Percentiles rank a stretch among this genome's conserved stretches.
These are phyloP conservation scores for Julus scanicus DNA, from an alignment of 2,888 invertebrate genomes.

Conservation along the genomic window DNA sequence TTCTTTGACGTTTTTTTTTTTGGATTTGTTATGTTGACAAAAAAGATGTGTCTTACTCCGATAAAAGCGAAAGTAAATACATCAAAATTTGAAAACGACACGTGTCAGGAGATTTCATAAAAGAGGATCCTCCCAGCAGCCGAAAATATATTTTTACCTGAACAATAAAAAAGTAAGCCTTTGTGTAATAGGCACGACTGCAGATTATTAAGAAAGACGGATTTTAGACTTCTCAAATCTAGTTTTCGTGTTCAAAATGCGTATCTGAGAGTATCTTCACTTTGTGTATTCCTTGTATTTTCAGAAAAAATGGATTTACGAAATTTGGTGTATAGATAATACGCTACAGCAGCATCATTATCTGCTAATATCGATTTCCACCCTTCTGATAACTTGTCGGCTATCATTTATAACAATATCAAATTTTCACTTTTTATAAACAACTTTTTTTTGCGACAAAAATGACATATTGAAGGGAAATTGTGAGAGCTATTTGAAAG, in stretches of 20 bases:
- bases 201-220: constrained; percentile 12
- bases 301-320: background rate
- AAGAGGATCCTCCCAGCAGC: background rate
- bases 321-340: background rate
- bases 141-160: constrained; percentile 1
- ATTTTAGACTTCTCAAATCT: background rate
- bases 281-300: background rate
- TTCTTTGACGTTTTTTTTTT: background rate
- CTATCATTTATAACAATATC: constrained; percentile 27
- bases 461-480: constrained; percentile 1
- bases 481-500: background rate
- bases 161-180: constrained; percentile 16
- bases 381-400: background rate
- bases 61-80: constrained; percentile 33
- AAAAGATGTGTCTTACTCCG: constrained; percentile 25
- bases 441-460: background rate
- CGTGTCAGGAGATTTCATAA: constrained; percentile 19
- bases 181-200: background rate
- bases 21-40: background rate
- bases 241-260: background rate
- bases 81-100: constrained; percentile 33
- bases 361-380: background rate
- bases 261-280: background rate
- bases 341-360: background rate
- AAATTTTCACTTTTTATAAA: background rate